phyloP scores from a whole-genome alignment of 2,113 vertebrate species.

The Heliornis fulica region DNA sequence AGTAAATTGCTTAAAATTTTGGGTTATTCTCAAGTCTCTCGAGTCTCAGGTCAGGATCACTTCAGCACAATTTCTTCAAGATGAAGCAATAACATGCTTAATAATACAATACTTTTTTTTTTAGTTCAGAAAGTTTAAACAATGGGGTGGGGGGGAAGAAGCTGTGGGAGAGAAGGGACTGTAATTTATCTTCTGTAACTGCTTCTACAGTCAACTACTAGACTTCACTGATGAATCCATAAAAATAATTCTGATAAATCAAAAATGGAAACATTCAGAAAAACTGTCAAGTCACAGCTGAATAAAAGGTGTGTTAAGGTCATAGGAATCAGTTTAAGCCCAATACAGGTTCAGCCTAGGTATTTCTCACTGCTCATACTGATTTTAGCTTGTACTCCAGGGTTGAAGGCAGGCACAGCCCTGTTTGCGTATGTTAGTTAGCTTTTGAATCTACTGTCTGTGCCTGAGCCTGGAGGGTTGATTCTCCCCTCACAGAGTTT shows the following conservation, averaged over 20 bases:
- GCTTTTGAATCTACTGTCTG: neutral
- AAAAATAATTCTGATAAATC: neutral
- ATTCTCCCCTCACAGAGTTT: neutral
- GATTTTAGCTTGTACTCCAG: neutral
- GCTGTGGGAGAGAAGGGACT: neutral
- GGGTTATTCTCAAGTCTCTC: constrained; percentile 3
- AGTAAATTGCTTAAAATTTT: constrained; percentile 19
- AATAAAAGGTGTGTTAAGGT: neutral
- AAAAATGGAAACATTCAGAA: neutral
- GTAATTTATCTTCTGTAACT: neutral
- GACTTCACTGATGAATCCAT: neutral
- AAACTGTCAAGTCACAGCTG: neutral
- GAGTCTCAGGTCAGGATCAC: constrained; percentile 15
- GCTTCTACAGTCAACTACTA: neutral
- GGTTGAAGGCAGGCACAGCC: neutral
- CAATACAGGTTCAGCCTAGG: neutral
- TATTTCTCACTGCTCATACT: neutral
- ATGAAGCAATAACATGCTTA: constrained; percentile 3
- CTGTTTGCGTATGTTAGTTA: neutral
- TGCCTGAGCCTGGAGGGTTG: neutral
- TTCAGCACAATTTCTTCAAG: constrained; percentile 23
- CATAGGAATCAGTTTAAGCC: neutral
- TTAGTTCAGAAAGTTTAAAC: neutral
- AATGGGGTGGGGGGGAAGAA: neutral
- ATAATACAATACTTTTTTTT: neutral